Conservation (phyloP, 2,888 invertebrate species). For the Pilophorus perplexus region DNA sequence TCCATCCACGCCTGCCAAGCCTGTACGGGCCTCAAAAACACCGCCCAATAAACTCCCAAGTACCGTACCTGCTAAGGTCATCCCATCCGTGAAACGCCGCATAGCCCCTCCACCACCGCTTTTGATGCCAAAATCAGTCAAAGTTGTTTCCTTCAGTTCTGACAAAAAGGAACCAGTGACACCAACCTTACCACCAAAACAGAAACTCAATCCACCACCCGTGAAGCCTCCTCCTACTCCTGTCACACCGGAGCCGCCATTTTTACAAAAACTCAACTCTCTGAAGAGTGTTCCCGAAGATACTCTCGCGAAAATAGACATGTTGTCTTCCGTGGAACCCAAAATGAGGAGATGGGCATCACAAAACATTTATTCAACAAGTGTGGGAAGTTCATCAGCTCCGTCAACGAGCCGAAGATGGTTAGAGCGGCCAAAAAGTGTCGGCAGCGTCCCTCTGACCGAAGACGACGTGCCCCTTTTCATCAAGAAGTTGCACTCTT, state of each 20-base stretch:
- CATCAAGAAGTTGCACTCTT: constrained; percentile 17
- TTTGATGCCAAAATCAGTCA: neutral
- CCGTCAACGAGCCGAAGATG: too few species aligned
- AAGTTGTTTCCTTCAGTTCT: neutral
- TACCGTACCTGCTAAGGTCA: neutral
- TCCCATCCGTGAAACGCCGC: neutral
- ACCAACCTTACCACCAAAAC: too few species aligned
- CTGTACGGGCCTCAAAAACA: neutral
- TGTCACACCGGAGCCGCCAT: neutral
- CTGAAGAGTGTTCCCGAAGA: neutral
- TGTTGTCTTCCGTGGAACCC: neutral
- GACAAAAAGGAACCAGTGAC: too few species aligned
- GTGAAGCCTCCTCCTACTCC: neutral
- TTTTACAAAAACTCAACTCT: constrained; percentile 3
- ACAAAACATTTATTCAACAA: neutral
- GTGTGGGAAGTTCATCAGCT: neutral
- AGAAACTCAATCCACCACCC: too few species aligned
- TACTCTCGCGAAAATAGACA: neutral
- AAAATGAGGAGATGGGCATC: constrained; percentile 13
- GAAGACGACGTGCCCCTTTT: constrained; percentile 10
- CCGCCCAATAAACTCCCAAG: neutral
- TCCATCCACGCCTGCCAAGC: neutral
- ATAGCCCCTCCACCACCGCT: neutral
- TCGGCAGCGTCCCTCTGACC: neutral
- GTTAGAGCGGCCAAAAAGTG: constrained; percentile 14